Evolutionary conservation across 2,797 vertebrate species (phyloP).

Genomic region (Taenioides sp.): DNA sequence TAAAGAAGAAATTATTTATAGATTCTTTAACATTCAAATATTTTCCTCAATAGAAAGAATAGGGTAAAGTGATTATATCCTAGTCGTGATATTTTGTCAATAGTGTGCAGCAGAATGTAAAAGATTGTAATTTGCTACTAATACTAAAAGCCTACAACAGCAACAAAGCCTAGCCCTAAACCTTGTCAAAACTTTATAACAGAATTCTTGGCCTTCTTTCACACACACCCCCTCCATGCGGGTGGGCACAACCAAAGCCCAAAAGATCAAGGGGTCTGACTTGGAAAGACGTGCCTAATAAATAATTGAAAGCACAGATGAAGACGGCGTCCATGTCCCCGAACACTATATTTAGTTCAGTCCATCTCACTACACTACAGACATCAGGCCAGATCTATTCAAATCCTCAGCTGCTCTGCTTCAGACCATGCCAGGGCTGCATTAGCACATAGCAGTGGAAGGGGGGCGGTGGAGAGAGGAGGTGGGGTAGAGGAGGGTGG

Average conservation of each 20-base stretch:
- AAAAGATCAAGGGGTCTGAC: slow-evolving; percentile 23
- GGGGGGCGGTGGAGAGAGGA: background rate
- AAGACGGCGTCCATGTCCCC: slow-evolving; percentile 34
- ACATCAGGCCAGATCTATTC: slow-evolving; percentile 56
- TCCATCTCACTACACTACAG: slow-evolving; percentile 25
- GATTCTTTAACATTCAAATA: too few relatives aligned
- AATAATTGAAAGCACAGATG: slow-evolving; percentile 63
- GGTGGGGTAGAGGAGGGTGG: background rate
- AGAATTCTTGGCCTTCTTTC: background rate
- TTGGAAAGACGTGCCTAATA: slow-evolving; percentile 45
- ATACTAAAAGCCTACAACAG: too few relatives aligned
- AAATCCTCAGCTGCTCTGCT: slow-evolving; percentile 63
- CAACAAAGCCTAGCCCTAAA: too few relatives aligned
- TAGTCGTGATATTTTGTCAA: too few relatives aligned
- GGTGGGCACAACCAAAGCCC: slow-evolving; percentile 40
- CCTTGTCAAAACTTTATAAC: too few relatives aligned
- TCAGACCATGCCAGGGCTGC: slow-evolving; percentile 38
- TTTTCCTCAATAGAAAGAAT: too few relatives aligned
- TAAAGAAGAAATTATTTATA: too few relatives aligned
- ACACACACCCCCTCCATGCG: slow-evolving; percentile 11
- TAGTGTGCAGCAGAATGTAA: too few relatives aligned
- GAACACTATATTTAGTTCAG: slow-evolving; percentile 60
- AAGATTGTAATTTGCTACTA: too few relatives aligned
- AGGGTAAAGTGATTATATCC: too few relatives aligned
- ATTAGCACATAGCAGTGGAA: slow-evolving; percentile 11